Evolutionary conservation across 2,888 invertebrate genomes (phyloP).

Genomic region (Drosophila longiperda): DNA sequence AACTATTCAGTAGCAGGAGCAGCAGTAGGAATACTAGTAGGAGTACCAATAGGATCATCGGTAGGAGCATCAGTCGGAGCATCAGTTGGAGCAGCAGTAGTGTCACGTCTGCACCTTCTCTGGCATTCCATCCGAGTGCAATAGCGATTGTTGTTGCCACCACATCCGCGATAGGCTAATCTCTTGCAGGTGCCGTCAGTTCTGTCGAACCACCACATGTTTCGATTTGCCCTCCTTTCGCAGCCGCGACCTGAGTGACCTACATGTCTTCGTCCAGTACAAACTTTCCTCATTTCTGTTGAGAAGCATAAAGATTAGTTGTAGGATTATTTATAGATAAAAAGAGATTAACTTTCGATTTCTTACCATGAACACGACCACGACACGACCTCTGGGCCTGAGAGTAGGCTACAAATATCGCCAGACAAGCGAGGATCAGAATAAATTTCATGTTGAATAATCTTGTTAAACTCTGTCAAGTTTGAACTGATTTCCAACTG

Average conservation of each 20-base stretch:
- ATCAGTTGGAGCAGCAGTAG: neutral
- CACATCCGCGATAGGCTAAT: conserved; percentile 16
- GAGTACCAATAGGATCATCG: neutral
- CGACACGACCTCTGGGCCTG: conserved; percentile 19
- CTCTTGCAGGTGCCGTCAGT: neutral
- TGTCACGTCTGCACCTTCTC: neutral
- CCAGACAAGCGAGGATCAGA: conserved; percentile 29
- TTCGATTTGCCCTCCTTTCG: neutral
- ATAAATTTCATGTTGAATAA: conserved; percentile 44
- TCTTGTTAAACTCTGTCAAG: neutral
- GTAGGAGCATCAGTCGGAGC: neutral
- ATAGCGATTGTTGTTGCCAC: conserved; percentile 22
- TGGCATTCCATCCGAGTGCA: neutral
- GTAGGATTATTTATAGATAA: neutral
- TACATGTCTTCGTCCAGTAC: neutral
- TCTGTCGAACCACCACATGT: conserved; percentile 41
- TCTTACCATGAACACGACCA: neutral
- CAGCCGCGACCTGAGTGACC: accelerated
- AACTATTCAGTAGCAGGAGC: neutral
- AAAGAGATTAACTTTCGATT: neutral
- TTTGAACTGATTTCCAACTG: conserved; percentile 26
- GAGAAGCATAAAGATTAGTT: no score
- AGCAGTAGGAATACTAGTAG: neutral
- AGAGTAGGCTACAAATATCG: conserved; percentile 21
- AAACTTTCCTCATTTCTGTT: neutral